Percentiles rank a stretch among this genome's conserved stretches.
Evolutionary conservation across 2,113 vertebrate species (phyloP).

Genomic region (Ammodramus savannarum): DNA sequence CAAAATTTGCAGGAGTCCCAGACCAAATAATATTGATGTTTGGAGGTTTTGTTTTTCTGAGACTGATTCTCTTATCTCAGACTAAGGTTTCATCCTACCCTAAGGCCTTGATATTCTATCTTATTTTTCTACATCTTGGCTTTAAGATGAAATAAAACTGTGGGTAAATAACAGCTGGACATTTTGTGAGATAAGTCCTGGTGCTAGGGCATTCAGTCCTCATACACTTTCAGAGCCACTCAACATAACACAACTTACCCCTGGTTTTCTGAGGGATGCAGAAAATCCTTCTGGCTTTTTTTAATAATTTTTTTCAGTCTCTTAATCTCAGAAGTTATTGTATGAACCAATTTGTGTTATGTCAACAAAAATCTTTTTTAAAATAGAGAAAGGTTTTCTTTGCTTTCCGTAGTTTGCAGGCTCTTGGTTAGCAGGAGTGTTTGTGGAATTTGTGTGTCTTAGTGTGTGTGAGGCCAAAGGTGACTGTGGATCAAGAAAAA

Average conservation of each 20-base stretch:
- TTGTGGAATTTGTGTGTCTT: background rate
- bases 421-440: background rate
- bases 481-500: background rate
- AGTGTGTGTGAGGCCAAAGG: background rate
- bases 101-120: background rate
- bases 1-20: background rate
- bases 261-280: background rate
- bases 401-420: background rate
- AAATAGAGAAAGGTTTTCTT: background rate
- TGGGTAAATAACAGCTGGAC: background rate
- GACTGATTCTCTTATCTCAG: background rate
- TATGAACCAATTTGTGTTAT: background rate
- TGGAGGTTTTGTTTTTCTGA: background rate
- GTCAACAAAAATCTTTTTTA: background rate
- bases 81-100: background rate
- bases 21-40: background rate
- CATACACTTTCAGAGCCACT: background rate
- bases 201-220: background rate
- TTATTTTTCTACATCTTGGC: background rate
- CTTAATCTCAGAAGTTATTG: background rate
- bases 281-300: background rate
- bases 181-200: background rate
- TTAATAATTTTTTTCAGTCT: background rate
- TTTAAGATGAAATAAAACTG: background rate
- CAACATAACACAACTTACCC: background rate